phyloP scores from a whole-genome alignment of 1,140 invertebrate species.

The Mylabris phalerata region DNA sequence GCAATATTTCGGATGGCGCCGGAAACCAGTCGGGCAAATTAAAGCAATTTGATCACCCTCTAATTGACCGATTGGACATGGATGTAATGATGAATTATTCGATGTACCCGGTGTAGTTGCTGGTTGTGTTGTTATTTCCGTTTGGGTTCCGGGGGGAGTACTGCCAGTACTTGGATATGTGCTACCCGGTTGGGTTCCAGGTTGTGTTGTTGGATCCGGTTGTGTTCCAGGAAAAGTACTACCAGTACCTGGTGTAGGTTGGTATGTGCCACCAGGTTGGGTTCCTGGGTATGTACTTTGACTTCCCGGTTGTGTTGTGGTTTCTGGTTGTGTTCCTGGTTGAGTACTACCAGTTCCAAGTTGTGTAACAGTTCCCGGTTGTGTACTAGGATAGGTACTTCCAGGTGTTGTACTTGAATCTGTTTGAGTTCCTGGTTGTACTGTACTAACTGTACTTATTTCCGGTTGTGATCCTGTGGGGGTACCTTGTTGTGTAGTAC shows the following conservation, averaged over 20 bases:
- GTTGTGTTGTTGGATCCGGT: constrained; percentile 12
- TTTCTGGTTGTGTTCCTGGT: constrained; percentile 19
- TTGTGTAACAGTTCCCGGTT: constrained; percentile 6
- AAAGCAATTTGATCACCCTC: constrained; percentile 61
- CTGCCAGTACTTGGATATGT: constrained; percentile 6
- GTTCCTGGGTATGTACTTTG: constrained; percentile 1
- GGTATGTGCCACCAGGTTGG: constrained; percentile 30
- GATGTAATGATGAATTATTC: constrained; percentile 16
- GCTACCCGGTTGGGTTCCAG: neutral
- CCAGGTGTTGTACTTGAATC: constrained; percentile 14
- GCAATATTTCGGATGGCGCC: constrained; percentile 74
- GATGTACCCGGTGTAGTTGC: constrained; percentile 26
- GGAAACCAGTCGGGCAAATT: constrained; percentile 74
- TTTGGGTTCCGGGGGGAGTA: constrained; percentile 11
- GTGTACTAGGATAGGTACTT: neutral
- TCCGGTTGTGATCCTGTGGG: constrained; percentile 11
- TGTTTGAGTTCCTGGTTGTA: neutral
- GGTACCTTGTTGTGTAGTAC: neutral
- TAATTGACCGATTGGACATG: constrained; percentile 37
- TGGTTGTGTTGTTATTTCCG: constrained; percentile 31
- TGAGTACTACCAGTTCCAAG: neutral
- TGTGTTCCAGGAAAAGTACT: constrained; percentile 13
- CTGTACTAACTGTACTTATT: constrained; percentile 9
- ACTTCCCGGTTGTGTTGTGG: neutral
- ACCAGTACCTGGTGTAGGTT: constrained; percentile 9